Percentiles rank a stretch among this genome's conserved stretches.
These are phyloP conservation scores for Apis dorsata DNA, from an alignment of 1,140 invertebrate species.

Conservation along the genomic window DNA sequence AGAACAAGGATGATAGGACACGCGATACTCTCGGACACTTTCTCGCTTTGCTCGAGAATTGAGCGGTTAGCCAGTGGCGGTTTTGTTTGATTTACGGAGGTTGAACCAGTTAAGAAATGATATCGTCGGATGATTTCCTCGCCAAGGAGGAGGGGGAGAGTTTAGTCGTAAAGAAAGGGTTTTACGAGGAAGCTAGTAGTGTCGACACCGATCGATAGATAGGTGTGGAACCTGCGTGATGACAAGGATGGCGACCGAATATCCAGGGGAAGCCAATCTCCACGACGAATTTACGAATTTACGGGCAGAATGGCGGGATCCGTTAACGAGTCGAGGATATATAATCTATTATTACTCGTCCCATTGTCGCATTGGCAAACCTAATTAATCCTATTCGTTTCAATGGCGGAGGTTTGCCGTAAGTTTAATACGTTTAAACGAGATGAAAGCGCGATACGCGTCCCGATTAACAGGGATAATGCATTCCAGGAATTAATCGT, in stretches of 20 bases:
- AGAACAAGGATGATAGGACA: too few species aligned
- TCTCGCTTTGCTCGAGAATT: neutral
- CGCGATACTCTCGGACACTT: too few species aligned
- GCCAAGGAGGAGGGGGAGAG: neutral
- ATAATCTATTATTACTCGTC: neutral
- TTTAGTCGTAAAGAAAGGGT: neutral
- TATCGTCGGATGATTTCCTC: neutral
- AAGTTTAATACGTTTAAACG: neutral
- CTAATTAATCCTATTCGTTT: slow-evolving; percentile 1
- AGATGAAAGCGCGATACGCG: neutral
- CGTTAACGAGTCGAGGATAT: neutral
- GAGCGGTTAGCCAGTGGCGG: neutral
- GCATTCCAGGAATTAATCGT: too few species aligned
- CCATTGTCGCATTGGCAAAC: neutral
- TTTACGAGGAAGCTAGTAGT: neutral
- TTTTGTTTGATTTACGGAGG: neutral
- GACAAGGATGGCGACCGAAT: neutral
- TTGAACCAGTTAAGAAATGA: neutral
- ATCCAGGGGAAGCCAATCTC: neutral
- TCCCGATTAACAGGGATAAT: neutral
- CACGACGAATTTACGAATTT: neutral
- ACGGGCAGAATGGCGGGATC: neutral
- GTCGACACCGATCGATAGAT: slow-evolving; percentile 1
- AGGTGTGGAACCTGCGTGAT: neutral
- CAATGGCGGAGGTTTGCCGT: too few species aligned